Percentiles rank a stretch among this genome's conserved stretches.
These are phyloP conservation scores for Pongo pygmaeus DNA, from an alignment of 2,113 vertebrate species.

Conservation along the genomic window DNA sequence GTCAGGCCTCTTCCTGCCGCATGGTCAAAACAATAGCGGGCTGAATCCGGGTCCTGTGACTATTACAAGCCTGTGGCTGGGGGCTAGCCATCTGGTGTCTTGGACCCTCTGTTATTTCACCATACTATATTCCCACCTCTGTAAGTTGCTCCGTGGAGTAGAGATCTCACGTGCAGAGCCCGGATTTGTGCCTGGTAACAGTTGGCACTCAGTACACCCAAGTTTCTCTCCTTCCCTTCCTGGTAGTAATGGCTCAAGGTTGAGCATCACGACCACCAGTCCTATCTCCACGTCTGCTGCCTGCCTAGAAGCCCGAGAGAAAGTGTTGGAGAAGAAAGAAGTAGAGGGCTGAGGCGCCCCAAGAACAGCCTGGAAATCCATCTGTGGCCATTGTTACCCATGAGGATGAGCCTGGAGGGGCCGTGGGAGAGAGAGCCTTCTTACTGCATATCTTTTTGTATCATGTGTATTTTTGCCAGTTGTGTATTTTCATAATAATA, in stretches of 20 bases:
- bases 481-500: not conserved
- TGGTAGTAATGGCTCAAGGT: not conserved
- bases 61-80: too few species aligned
- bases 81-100: not conserved
- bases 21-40: fast-evolving
- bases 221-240: not conserved
- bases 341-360: not conserved
- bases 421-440: not conserved
- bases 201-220: fast-evolving
- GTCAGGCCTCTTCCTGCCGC: not conserved
- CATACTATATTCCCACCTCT: not conserved
- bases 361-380: not conserved
- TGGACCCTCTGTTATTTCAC: too few species aligned
- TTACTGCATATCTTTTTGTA: not conserved
- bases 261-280: not conserved
- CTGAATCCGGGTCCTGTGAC: not conserved
- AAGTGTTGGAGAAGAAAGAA: not conserved
- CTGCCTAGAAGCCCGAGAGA: not conserved
- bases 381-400: not conserved
- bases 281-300: not conserved
- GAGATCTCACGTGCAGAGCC: not conserved
- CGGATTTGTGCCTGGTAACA: not conserved
- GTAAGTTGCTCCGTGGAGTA: not conserved
- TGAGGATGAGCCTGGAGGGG: not conserved
- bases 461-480: too few species aligned